Conservation (phyloP, 2,113 vertebrate genomes). For the Archocentrus centrarchus region DNA sequence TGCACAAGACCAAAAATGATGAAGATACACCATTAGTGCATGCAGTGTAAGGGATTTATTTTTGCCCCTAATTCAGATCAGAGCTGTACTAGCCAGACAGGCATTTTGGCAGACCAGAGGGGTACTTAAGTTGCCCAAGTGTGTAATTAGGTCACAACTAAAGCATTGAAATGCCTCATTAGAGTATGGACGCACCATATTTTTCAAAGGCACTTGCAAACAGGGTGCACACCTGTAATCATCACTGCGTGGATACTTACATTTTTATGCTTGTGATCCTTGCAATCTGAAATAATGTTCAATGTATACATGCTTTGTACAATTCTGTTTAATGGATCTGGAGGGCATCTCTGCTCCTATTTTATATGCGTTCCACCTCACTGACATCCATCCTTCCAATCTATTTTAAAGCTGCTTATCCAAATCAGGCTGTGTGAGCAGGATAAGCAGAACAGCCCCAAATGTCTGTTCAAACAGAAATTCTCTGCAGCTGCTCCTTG, state of each 20-base stretch:
- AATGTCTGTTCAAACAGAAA: slow-evolving; percentile 39
- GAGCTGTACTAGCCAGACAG: background rate
- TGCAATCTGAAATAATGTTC: background rate
- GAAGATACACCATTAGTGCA: background rate
- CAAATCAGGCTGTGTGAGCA: slow-evolving; percentile 41
- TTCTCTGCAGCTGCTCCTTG: slow-evolving; percentile 43
- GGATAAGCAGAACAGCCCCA: slow-evolving; percentile 38
- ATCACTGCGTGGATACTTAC: background rate
- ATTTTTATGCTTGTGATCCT: background rate
- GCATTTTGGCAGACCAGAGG: slow-evolving; percentile 6
- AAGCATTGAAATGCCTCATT: background rate
- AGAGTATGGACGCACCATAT: background rate
- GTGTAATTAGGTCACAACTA: slow-evolving; percentile 15
- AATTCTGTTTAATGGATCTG: background rate
- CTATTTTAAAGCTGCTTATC: slow-evolving; percentile 53
- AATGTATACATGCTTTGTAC: background rate
- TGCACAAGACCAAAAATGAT: slow-evolving; percentile 18
- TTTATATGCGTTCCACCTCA: slow-evolving; percentile 22
- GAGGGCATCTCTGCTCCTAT: slow-evolving; percentile 1
- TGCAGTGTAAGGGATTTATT: slow-evolving; percentile 1
- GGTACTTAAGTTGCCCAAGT: background rate
- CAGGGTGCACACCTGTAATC: background rate
- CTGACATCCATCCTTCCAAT: slow-evolving; percentile 29
- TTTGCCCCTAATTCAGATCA: slow-evolving; percentile 16
- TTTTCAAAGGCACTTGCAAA: background rate